Base-by-base conservation (phyloP, 1,140 invertebrate species). In the Neotoxoptera formosana region DNA sequence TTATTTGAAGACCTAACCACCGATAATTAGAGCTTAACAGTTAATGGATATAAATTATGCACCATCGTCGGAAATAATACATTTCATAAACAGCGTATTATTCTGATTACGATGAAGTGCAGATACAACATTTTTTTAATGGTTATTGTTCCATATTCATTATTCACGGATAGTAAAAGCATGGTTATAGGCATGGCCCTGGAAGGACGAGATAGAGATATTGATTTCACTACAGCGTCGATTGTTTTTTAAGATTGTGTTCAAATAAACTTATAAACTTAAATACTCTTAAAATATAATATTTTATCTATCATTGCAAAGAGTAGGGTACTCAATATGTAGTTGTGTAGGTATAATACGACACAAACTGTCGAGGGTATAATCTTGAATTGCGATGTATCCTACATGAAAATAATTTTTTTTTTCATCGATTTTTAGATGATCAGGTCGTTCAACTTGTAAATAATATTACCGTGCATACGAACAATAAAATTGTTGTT, bases 201-300 rank as follows among this genome's bases (percentile, higher is more conserved):
- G 60, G 56, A 30, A 67, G 4, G 11, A 67, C 25, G 30, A n/a
- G 11, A 30, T 67, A 67, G 30, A 60, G 25, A 14, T 67, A 67
- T 67, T 67, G 60, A 67, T 67, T 67, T 67, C 60, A 30, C 60
- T n/a, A 11, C 30, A n/a, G 30, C 25, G 60, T 67, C 60, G 60
- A 67, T 67, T 67, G 30, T 67, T 30, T 67, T 67, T 67, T 30
- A 30, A 67, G 60, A 67, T 67, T 67, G 14, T 67, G 25, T 67
- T 67, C 30, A 30, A 67, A 67, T 67, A 67, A 67, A 67, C 60
- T 67, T 67, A 67, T n/a, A 67, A 60, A 67, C 11, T 14, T 67
- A 67, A n/a, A 67, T n/a, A 67, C 60, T n/a, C 60, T 67, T 67
- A n/a, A 67, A n/a, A n/a, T n/a, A n/a, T n/a, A n/a, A 67, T 67